Conservation (phyloP, 2,113 vertebrate species). For the Arenaria interpres region DNA sequence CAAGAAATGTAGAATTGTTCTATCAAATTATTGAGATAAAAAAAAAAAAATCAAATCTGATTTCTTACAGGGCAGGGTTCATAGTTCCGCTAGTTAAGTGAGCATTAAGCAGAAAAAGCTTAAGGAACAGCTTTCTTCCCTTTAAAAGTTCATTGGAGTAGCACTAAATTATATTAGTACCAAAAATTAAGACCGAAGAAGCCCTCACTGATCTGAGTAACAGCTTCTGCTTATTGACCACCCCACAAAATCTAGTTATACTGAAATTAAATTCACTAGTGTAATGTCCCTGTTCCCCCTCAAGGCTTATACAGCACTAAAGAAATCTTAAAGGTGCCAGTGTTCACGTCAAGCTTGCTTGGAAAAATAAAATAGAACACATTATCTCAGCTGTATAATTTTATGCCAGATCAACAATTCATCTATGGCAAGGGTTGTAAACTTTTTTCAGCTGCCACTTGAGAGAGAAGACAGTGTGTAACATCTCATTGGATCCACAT, state of each 20-base stretch:
- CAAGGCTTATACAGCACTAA: neutral
- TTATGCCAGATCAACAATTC: neutral
- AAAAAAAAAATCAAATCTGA: neutral
- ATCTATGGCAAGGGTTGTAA: neutral
- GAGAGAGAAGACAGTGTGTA: neutral
- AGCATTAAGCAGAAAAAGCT: neutral
- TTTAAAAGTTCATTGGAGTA: neutral
- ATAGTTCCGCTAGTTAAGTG: neutral
- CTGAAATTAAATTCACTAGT: neutral
- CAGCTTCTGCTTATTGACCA: slow-evolving; percentile 17
- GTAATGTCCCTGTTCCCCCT: neutral
- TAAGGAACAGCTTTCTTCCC: neutral
- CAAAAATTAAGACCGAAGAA: neutral
- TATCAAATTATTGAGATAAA: neutral
- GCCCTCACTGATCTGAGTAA: neutral
- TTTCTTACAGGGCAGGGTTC: neutral
- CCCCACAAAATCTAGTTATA: neutral
- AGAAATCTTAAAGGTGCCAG: neutral
- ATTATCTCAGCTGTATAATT: neutral
- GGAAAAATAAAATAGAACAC: neutral
- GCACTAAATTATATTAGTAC: neutral
- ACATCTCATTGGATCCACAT: neutral
- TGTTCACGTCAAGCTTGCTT: neutral
- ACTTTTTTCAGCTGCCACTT: neutral
- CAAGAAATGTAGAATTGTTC: neutral